Evolutionary conservation across 2,888 invertebrate genomes (phyloP).

Genomic region (Pyrgus malvae): DNA sequence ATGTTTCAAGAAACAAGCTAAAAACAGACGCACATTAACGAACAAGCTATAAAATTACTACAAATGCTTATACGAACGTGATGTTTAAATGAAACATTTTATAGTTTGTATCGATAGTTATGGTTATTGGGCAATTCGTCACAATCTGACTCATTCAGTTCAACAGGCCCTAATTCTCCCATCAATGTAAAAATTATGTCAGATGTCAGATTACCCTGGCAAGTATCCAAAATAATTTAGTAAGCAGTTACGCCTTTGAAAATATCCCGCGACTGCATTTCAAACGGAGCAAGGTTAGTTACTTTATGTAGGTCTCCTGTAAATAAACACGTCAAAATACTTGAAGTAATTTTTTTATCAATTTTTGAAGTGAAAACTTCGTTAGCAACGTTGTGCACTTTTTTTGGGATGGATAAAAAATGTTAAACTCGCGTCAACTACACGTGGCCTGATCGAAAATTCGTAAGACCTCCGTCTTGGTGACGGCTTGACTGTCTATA

Average conservation of each 20-base stretch:
- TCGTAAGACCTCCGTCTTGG: no score
- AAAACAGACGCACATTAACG: neutral
- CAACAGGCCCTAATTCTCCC: neutral
- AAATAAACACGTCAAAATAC: conserved; percentile 35
- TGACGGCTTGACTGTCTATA: no score
- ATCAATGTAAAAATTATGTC: conserved; percentile 19
- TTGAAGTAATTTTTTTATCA: neutral
- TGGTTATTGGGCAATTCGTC: neutral
- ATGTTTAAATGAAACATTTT: conserved; percentile 15
- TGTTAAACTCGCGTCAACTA: no score
- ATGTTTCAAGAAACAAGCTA: neutral
- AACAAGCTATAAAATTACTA: neutral
- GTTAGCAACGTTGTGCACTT: no score
- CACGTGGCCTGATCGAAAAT: no score
- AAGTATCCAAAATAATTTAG: conserved; percentile 63
- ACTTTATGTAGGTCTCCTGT: conserved; percentile 44
- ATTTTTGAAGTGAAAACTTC: no score
- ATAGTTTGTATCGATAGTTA: neutral
- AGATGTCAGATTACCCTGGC: conserved; percentile 49
- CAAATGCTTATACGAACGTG: neutral
- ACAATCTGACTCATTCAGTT: neutral
- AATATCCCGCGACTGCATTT: conserved; percentile 58
- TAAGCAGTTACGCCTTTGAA: conserved; percentile 62
- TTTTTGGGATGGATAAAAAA: no score
- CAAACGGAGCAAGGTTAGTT: conserved; percentile 54